These are phyloP conservation scores for Oreochromis spilurus DNA, from an alignment of 2,113 vertebrate species.

Conservation along the genomic window DNA sequence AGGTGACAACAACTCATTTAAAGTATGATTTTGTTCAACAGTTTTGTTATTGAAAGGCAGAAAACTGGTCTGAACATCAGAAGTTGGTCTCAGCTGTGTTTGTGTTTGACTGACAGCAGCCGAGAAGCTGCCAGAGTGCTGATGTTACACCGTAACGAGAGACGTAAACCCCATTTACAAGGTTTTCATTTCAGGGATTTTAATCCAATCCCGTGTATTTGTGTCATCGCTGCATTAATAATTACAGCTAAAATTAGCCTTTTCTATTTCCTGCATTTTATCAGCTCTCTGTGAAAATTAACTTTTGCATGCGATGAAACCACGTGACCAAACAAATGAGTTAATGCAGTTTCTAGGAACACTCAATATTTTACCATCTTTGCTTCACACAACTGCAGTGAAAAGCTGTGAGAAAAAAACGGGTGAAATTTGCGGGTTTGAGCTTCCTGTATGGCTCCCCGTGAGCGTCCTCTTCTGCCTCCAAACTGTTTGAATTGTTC, in stretches of 20 bases:
- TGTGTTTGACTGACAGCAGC: not conserved
- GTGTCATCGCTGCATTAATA: not conserved
- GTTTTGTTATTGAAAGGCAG: not conserved
- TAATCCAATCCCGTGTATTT: not conserved
- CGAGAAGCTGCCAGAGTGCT: not conserved
- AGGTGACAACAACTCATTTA: not conserved
- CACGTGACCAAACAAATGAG: not conserved
- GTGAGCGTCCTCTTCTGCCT: not conserved
- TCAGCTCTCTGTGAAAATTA: not conserved
- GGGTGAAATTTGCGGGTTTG: not conserved
- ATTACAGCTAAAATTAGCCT: not conserved
- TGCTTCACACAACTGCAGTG: not conserved
- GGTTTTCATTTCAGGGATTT: not conserved
- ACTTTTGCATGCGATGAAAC: not conserved
- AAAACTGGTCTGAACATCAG: not conserved
- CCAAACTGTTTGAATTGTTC: not conserved
- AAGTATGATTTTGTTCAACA: not conserved
- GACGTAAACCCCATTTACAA: not conserved
- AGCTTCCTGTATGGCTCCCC: not conserved
- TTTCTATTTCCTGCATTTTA: not conserved
- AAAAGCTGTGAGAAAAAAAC: fast-evolving
- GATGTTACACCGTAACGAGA: not conserved
- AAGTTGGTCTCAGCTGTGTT: fast-evolving
- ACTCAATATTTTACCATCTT: not conserved
- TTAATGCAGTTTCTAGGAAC: not conserved